Percentiles rank a stretch among this genome's conserved stretches.
These are phyloP conservation scores for Auanema sp. DNA, from an alignment of 2,888 invertebrate genomes.

Conservation along the genomic window DNA sequence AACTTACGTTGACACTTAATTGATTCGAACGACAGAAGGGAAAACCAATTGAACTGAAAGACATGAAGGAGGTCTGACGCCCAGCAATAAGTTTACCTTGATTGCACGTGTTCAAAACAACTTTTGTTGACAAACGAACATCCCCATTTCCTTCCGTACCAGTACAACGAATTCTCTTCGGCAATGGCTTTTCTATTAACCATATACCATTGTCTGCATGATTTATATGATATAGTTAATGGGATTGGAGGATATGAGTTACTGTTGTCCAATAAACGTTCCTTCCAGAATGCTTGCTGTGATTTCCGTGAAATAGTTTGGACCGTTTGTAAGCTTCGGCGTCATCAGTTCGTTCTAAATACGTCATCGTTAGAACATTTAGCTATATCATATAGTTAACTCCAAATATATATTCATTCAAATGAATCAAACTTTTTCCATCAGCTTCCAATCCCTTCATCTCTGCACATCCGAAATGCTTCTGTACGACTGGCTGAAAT, in stretches of 20 bases:
- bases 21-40: too few species aligned
- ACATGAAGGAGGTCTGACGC: background rate
- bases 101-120: constrained; percentile 29
- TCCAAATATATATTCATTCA: constrained; percentile 20
- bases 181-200: constrained; percentile 8
- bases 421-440: constrained; percentile 7
- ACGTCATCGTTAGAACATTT: background rate
- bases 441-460: constrained; percentile 18
- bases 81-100: background rate
- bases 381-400: background rate
- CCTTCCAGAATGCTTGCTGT: constrained; percentile 9
- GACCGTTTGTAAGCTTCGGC: constrained; percentile 7
- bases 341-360: constrained; percentile 13
- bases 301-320: constrained; percentile 8
- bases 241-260: background rate
- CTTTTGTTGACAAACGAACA: constrained; percentile 32
- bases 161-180: constrained; percentile 8
- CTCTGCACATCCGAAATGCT: constrained; percentile 9
- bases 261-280: constrained; percentile 5
- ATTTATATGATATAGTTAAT: background rate
- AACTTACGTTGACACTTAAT: too few species aligned
- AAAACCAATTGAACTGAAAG: background rate
- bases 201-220: constrained; percentile 9
- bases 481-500: constrained; percentile 5
- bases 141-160: constrained; percentile 15